These are phyloP conservation scores for Coenobita brevimanus DNA, from an alignment of 1,140 invertebrate species.

Conservation along the genomic window DNA sequence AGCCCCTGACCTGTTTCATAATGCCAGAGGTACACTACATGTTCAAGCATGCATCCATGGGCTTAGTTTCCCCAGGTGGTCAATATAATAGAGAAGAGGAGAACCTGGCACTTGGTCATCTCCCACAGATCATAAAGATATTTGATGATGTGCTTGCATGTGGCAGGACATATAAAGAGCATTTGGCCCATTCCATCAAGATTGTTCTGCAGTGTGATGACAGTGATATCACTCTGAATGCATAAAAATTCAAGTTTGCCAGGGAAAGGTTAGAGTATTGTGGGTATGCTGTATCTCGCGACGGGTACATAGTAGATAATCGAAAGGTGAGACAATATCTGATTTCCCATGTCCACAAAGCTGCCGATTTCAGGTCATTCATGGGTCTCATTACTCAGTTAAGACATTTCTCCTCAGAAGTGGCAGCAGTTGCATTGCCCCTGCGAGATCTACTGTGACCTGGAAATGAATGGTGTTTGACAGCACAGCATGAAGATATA, in stretches of 20 bases:
- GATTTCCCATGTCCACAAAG: constrained; percentile 8
- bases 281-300: no score
- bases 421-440: background rate
- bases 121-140: constrained; percentile 60
- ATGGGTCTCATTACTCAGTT: background rate
- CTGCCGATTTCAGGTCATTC: constrained; percentile 35
- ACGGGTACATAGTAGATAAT: no score
- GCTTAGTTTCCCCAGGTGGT: constrained; percentile 66
- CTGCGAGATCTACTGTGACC: constrained; percentile 23
- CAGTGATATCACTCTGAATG: no score
- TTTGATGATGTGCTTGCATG: constrained; percentile 66
- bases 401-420: constrained; percentile 51
- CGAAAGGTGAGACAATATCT: background rate
- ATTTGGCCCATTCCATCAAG: constrained; percentile 12
- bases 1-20: constrained; percentile 70
- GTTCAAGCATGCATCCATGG: constrained; percentile 60
- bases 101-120: constrained; percentile 52
- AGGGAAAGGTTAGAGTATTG: no score
- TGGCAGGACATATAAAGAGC: constrained; percentile 34
- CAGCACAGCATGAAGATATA: constrained; percentile 31
- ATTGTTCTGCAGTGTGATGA: no score
- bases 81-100: constrained; percentile 67
- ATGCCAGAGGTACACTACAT: constrained; percentile 70
- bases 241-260: no score
- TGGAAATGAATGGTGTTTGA: constrained; percentile 13